phyloP scores from a whole-genome alignment of 2,888 invertebrate species.

The Eupithecia pulchellata region DNA sequence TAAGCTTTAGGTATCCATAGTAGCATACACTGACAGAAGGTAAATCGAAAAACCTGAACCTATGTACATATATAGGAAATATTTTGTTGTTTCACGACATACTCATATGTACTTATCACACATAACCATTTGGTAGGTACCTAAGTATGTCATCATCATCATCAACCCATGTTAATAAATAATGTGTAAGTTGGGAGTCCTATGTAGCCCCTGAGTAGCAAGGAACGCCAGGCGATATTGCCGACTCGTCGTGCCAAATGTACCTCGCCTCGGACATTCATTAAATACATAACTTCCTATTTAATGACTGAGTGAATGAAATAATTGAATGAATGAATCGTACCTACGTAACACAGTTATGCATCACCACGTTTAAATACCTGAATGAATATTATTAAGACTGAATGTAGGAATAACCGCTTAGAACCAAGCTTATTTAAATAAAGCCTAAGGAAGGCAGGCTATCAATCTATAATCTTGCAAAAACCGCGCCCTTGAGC shows the following conservation, averaged over 20 bases:
- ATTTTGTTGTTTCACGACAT: background rate
- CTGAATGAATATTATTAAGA: background rate
- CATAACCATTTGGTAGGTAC: no score
- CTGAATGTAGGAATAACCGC: background rate
- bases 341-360: background rate
- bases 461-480: conserved; percentile 34
- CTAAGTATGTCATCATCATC: no score
- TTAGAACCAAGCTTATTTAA: background rate
- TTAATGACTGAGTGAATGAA: conserved; percentile 13
- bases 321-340: background rate
- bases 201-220: conserved; percentile 4
- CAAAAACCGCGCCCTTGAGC: conserved; percentile 46
- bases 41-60: background rate
- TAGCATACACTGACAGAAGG: background rate
- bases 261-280: conserved; percentile 35
- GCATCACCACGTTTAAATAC: background rate
- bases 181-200: background rate
- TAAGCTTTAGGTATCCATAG: background rate
- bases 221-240: conserved; percentile 33
- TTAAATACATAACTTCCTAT: conserved; percentile 40
- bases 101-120: no score
- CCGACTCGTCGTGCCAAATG: conserved; percentile 36
- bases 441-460: background rate
- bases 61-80: background rate
- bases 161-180: no score